Base-by-base conservation (phyloP, 2,113 vertebrate species). In the Pagrus major region DNA sequence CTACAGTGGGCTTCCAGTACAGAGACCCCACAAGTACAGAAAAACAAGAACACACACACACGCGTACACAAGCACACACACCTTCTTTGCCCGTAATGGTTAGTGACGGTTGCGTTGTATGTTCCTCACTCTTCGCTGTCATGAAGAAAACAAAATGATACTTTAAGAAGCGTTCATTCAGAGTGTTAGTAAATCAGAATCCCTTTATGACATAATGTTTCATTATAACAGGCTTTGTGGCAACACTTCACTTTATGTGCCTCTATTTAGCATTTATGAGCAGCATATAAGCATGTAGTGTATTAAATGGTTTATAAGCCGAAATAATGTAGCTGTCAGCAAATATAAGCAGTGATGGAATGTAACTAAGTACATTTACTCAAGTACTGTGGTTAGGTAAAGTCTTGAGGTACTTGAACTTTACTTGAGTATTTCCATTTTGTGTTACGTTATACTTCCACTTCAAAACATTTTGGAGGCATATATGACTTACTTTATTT, bases 31-130 rank as follows among this genome's bases (percentile, higher is more conserved):
- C 33, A 35, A 35, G n/a, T 35, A 35, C 4, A 35, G 33, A 4
- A 5, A 35, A 35, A 35, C 33, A 5, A 35, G 9, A 15, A 9
- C 3, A 14, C 25, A 49, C 33, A 47, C 33, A 58, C 11, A 47
- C 27, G 33, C n/a, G 33, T n/a, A 61, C 11, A 54, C 27, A 60
- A 10, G 6, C 63, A 77, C 68, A 87, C 89, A 91, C 78, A 92
- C 90, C 83, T 89, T 42, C 6, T 44, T 44, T 65, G 68, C 5
- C 54, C 4, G 58, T 78, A 73, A 47, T 31, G 41, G 67, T 6
- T 23, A 41, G n/a, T 74, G 76, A 60, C 20, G 9, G 67, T 29
- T 64, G 42, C 18, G 78, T 76, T 84, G 86, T 78, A 1, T 44
- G 44, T 49, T 75, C 81, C 51, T 29, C 44, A 41, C 21, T 82